phyloP scores from a whole-genome alignment of 2,797 vertebrate species.

The Poecilia gillii region DNA sequence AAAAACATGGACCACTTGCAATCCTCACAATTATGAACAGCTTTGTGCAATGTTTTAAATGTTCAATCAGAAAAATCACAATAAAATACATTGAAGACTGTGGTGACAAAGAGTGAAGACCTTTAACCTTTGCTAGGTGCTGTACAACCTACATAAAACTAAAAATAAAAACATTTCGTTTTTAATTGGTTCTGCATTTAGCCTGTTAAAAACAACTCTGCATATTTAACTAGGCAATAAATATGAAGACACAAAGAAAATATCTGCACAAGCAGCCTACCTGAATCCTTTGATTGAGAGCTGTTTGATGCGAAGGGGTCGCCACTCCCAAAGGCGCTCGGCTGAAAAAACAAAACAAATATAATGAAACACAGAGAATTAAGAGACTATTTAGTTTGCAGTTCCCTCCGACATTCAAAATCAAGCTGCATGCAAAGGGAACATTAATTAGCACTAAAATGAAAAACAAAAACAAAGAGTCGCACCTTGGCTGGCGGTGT shows the following conservation, averaged over 20 bases:
- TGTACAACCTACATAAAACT: background rate
- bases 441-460: background rate
- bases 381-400: conserved; percentile 4
- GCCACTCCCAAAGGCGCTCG: conserved; percentile 85
- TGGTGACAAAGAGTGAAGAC: background rate
- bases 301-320: conserved; percentile 86
- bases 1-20: background rate
- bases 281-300: conserved; percentile 88
- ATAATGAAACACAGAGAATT: conserved; percentile 12
- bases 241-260: background rate
- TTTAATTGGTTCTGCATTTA: too few species aligned
- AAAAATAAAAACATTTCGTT: background rate
- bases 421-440: background rate
- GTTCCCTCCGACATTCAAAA: background rate
- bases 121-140: background rate
- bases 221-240: background rate
- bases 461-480: background rate
- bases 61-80: background rate
- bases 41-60: background rate
- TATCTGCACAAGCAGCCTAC: conserved; percentile 65
- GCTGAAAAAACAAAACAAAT: conserved; percentile 69
- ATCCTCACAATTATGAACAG: background rate
- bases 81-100: background rate
- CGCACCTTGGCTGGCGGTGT: conserved; percentile 87
- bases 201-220: too few species aligned